Evolutionary conservation across 2,888 invertebrate genomes (phyloP), one percentile per base, ranked within the genome.

Genomic region (Dendrolimus houi): DNA sequence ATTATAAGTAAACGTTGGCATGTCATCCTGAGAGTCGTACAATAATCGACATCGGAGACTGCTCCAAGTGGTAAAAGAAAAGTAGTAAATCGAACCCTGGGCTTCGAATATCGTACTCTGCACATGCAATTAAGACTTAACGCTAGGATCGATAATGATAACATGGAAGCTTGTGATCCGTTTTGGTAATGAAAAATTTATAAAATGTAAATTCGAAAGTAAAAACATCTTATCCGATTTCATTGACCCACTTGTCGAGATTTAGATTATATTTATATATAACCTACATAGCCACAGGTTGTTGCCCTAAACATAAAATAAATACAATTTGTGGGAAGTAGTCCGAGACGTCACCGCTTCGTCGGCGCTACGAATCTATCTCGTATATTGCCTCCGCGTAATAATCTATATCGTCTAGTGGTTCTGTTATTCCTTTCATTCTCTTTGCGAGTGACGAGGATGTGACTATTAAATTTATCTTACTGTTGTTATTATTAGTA

Each of bases 251-350:
- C 61, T 62, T 62, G 58, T 56, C 41, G 52, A 60, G 55, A 52
- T 55, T 56, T 57, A 29, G 29, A 29, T 29, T 29, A 29, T 29
- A 29, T 29, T 29, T 29, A 29, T 29, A 29, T 29, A 29, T 29
- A 58, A 69, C 62, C 59, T 58, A 59, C 54, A 42, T 62, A 60
- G 63, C 59, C 58, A 66, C 74, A 81, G 81, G 83, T 85, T 79
- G 73, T 80, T 81, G 82, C 69, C 74, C 83, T 74, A 77, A 73
- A 70, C 66, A 61, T 68, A 73, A 74, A 77, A 74, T 65, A 66
- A 72, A 74, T 72, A 79, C 66, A 72, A 77, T 74, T 74, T 75
- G 79, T 83, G 83, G 71, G 83, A 88, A 87, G 80, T 86, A 79
- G 86, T 78, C 78, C 86, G 81, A 75, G 69, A 76, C 80, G 74